Base-by-base conservation (phyloP, 2,888 invertebrate genomes). In the Meloe dianella region DNA sequence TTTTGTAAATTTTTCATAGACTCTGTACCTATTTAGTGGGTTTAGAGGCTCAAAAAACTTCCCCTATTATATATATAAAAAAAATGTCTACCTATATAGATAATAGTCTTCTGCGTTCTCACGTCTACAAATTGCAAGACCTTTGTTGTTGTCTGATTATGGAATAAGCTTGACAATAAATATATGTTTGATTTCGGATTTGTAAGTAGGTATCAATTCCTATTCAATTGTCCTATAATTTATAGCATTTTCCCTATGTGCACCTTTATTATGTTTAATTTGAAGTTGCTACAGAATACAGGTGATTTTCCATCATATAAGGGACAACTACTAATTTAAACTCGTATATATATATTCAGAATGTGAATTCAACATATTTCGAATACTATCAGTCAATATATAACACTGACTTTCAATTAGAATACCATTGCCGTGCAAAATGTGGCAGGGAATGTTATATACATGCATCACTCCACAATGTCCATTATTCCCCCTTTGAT, bases 391-490 rank as follows among this genome's bases (percentile, higher is more conserved):
- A 54, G 35, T 41, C 64, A n/a, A 54, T 27, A 27, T 54, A 54
- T 54, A 63, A 65, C 66, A 66, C 61, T 24, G 65, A 47, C 63
- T 65, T 57, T 60, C 67, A 67, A 70, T 70, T 70, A 68, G 68
- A 70, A 70, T 70, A 66, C 68, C 67, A 60, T 61, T 61, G 58
- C 70, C 59, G 66, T 68, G 65, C 67, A 60, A 35, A 67, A 70
- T 63, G 67, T 68, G 60, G 57, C 61, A 24, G 61, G 56, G 68
- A 70, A 70, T 70, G 65, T 66, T 64, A 64, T n/a, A n/a, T 64
- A 70, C 64, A 70, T 65, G 68, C 70, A 64, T 68, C 65, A 70
- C 65, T 63, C 61, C 59, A 63, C 67, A 61, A 63, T 57, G 47
- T 47, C 47, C 10, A 20, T 51, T 51, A 20, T 47, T n/a, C 12